Conservation (phyloP, 1,140 invertebrate species). For the Megalonaias nervosa region DNA sequence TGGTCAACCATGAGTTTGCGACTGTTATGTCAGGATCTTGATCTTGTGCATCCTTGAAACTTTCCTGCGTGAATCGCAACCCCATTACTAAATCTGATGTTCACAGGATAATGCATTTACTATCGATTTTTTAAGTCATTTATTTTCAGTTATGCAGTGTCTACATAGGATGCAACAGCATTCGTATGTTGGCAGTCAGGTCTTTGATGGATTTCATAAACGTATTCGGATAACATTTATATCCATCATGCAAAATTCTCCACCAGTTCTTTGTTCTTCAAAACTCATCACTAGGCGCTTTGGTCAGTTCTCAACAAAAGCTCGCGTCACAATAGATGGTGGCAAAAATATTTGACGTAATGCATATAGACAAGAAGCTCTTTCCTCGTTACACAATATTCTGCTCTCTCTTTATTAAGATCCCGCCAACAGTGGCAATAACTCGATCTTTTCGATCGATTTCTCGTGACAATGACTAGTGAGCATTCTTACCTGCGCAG, state of each 20-base stretch:
- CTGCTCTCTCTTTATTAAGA: conserved; percentile 1
- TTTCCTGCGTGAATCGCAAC: no score
- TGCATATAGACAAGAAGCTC: conserved; percentile 7
- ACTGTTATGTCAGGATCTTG: no score
- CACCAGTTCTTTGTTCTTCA: not conserved
- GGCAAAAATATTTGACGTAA: conserved; percentile 5
- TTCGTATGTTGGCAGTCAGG: conserved; percentile 46
- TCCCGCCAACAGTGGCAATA: not conserved
- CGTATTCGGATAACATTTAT: conserved; percentile 10
- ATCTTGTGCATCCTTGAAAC: no score
- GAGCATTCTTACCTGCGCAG: no score
- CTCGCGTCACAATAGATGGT: not conserved
- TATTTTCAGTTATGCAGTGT: conserved; percentile 3
- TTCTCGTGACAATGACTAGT: conserved; percentile 46
- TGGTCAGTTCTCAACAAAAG: not conserved
- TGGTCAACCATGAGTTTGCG: no score
- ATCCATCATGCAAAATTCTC: not conserved
- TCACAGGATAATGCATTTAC: no score
- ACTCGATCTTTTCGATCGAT: conserved; percentile 35
- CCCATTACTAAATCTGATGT: no score
- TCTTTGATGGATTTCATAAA: conserved; percentile 47
- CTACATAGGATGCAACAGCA: conserved; percentile 39
- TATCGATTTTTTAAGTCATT: no score
- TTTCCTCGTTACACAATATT: conserved; percentile 13
- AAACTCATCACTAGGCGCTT: not conserved